Base-by-base conservation (phyloP, 2,113 vertebrate genomes). In the Pollachius pollachius region DNA sequence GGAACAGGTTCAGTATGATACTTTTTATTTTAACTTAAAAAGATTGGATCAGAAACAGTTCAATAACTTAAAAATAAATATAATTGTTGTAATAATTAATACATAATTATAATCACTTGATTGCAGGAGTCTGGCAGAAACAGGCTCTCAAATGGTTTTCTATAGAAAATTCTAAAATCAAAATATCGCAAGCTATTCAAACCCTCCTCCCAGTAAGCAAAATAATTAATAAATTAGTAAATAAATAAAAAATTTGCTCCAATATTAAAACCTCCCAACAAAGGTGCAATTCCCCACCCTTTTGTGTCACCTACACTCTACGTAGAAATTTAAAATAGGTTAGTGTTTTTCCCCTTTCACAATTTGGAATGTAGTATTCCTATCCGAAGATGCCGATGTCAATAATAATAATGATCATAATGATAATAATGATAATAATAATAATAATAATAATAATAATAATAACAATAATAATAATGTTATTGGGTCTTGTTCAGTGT, bases 41-140 rank as follows among this genome's bases (percentile, higher is more conserved):
- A 93, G 87, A 87, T 87, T 86, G 86, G 85, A 89, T 92, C 87
- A 90, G 90, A 93, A 93, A 90, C 86, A 88, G 84, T 83, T 91
- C 89, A 90, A 90, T 92, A 91, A 92, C 91, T 92, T 86, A 91
- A 89, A 93, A 90, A 91, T 93, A 93, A 91, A 93, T 93, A 91
- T 85, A 86, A 88, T 89, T 79, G 87, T 83, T 88, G 86, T 89
- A 78, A 89, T 92, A 89, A 89, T 88, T 85, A 91, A 89, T 91
- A 90, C 82, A 89, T 90, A 90, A 90, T 88, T 82, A 88, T 88
- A 92, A 89, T 91, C 85, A 84, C 83, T 88, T 75, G 68, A 78
- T 86, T 90, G 86, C 78, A 73, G 87, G 89, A 90, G 91, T 89
- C 89, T 90, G 89, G 85, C 84, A 87, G 82, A 90, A 89, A 89